Evolutionary conservation across 2,888 invertebrate genomes (phyloP), one percentile per base, ranked within the genome.

Genomic region (Drosophila hamatofila): DNA sequence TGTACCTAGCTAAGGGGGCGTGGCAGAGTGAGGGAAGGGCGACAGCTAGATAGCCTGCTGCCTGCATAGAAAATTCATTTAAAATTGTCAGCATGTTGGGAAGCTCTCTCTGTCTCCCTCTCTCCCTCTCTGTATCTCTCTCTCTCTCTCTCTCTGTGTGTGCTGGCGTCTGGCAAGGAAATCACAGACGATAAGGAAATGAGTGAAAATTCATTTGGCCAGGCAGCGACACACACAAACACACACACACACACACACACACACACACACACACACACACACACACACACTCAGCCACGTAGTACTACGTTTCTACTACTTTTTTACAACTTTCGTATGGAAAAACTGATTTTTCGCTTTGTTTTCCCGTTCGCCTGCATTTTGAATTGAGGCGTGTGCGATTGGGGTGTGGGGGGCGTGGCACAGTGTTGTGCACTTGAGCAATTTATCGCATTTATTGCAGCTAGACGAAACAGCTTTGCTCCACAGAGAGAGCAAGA

Each of bases 141-240:
- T 46, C 23, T 18, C 14, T 54, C 21, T 44, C 23, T 57, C 12
- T 52, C 23, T 52, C 23, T 68, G 48, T 54, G 46, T 62, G n/a
- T 61, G 44, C 54, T 55, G 69, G 58, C 71, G 90, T 86, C 88
- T 89, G 85, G 90, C 83, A 83, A 91, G 89, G 90, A 89, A 89
- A 89, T 89, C 91, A 90, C 91, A 90, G 90, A 90, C 89, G 91
- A 91, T 90, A 91, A 89, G 89, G 89, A 89, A 89, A 89, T 89
- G 89, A 89, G 90, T 85, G 89, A 89, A 90, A 90, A 90, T 91
- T 91, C 91, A 89, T 89, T 91, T 90, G 84, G 78, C 80, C 65
- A 75, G 63, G 58, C 18, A n/a, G 11, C 1, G 4, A 46, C 41
- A 46, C 41, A 42, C 42, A 11, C 46, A 44, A 12, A 42, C 21